phyloP scores from a whole-genome alignment of 2,113 vertebrate species.

The Archocentrus centrarchus region DNA sequence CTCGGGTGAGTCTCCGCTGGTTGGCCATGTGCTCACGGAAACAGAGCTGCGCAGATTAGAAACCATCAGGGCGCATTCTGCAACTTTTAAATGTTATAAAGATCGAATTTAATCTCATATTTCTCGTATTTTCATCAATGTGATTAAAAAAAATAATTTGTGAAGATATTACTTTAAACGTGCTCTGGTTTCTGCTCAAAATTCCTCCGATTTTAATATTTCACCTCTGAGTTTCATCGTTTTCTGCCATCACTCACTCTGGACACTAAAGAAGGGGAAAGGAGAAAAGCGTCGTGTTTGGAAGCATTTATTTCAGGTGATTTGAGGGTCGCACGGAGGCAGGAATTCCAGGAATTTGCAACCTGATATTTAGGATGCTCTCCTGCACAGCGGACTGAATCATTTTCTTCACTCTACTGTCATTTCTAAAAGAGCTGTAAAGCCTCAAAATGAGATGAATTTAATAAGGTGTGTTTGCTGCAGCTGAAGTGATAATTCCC shows the following conservation, averaged over 20 bases:
- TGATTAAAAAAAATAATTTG: background rate
- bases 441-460: background rate
- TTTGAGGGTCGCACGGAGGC: background rate
- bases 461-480: background rate
- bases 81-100: background rate
- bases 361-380: constrained; percentile 39
- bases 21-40: background rate
- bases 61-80: background rate
- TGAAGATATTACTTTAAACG: background rate
- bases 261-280: background rate
- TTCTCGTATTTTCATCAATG: background rate
- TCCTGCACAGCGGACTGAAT: accelerated
- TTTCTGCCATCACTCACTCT: background rate
- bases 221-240: background rate
- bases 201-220: background rate
- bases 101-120: background rate
- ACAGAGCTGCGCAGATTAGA: background rate
- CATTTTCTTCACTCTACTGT: background rate
- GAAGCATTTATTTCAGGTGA: background rate
- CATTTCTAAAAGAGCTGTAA: background rate
- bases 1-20: constrained; percentile 10
- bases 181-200: background rate
- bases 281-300: background rate
- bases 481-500: too few relatives aligned
- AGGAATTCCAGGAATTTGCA: constrained; percentile 54